Percentiles rank a stretch among this genome's conserved stretches.
These are phyloP conservation scores for Okamejei kenojei DNA, from an alignment of 2,797 vertebrate species.

Conservation along the genomic window DNA sequence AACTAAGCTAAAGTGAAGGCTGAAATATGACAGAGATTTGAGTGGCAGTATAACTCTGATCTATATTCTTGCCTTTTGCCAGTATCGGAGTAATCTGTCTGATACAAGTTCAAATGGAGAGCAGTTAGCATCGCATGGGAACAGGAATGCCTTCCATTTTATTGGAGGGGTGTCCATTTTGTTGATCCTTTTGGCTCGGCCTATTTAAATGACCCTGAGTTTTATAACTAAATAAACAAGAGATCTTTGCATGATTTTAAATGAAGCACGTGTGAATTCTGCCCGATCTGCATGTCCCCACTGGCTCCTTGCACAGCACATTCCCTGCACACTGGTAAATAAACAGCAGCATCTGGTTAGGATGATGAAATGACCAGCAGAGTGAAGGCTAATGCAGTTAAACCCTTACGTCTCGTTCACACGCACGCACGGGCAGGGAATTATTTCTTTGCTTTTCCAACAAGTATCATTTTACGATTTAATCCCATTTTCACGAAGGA, in stretches of 20 bases:
- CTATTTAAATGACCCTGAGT: background rate
- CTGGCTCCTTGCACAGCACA: background rate
- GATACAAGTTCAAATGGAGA: background rate
- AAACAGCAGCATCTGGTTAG: slow-evolving; percentile 30
- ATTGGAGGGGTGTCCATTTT: background rate
- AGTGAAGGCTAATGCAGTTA: slow-evolving; percentile 24
- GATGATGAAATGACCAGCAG: background rate
- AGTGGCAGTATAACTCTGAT: background rate
- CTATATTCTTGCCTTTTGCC: background rate
- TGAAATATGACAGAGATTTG: background rate
- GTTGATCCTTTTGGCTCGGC: background rate
- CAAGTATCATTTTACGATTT: background rate
- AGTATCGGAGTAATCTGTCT: background rate
- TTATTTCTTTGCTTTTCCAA: background rate
- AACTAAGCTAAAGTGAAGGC: background rate
- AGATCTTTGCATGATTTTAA: background rate
- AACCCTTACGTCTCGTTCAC: slow-evolving; percentile 3
- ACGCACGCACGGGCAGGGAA: slow-evolving; percentile 7
- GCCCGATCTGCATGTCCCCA: slow-evolving; percentile 18
- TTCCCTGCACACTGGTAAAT: slow-evolving; percentile 19
- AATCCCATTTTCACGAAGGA: too few relatives aligned
- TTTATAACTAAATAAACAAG: slow-evolving; percentile 18
- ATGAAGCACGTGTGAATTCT: background rate
- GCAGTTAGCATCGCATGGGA: background rate
- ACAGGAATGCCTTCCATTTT: background rate